Evolutionary conservation across 1,140 invertebrate species (phyloP).

Genomic region (Drosophila tani): DNA sequence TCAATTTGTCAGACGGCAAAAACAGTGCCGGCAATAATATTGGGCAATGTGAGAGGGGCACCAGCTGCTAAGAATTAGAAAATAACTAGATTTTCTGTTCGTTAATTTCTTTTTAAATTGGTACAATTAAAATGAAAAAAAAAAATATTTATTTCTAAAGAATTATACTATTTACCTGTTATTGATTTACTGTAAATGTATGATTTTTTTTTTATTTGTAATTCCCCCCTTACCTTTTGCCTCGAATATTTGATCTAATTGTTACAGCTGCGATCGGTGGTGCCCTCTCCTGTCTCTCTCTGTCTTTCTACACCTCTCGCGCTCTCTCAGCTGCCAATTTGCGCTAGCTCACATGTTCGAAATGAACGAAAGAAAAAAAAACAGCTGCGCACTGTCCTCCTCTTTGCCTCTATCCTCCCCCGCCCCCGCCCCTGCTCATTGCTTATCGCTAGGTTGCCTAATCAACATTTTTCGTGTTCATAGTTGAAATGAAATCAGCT

Average conservation of each 20-base stretch:
- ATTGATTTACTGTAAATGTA: too few relatives aligned
- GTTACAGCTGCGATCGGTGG: constrained; percentile 50
- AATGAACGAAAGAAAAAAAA: constrained; percentile 33
- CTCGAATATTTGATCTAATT: constrained; percentile 23
- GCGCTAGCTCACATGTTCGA: constrained; percentile 47
- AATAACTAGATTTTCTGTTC: background rate
- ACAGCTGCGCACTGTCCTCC: constrained; percentile 53
- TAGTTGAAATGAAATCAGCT: constrained; percentile 77
- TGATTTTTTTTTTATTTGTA: background rate
- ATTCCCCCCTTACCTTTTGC: background rate
- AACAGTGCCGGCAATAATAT: constrained; percentile 59
- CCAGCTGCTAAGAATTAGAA: constrained; percentile 9
- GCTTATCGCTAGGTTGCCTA: constrained; percentile 68
- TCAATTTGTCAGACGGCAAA: constrained; percentile 44
- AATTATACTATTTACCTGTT: background rate
- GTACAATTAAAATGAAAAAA: background rate
- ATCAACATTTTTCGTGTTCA: constrained; percentile 57
- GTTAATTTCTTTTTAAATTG: background rate
- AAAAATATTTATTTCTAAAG: background rate
- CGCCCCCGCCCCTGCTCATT: background rate
- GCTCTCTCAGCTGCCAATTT: constrained; percentile 24
- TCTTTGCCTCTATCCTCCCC: background rate
- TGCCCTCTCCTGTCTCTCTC: background rate
- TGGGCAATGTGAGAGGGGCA: background rate
- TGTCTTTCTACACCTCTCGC: background rate